phyloP scores from a whole-genome alignment of 2,888 invertebrate genomes.

The Steinernema scapterisci region DNA sequence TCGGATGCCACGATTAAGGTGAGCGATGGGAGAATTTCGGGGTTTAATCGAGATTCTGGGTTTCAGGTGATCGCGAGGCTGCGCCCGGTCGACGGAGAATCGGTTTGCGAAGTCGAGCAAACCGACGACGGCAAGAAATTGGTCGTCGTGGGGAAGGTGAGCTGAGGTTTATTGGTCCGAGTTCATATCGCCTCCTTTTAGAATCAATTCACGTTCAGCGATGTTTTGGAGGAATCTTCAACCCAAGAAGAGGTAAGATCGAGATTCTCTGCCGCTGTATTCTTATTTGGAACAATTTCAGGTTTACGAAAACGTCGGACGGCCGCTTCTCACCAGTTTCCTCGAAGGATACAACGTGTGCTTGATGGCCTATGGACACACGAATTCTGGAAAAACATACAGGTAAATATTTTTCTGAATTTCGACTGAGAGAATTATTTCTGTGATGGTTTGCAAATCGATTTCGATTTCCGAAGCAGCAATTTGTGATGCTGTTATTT shows the following conservation, averaged over 20 bases:
- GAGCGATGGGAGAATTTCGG: neutral
- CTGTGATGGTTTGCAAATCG: too few species aligned
- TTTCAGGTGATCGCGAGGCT: constrained; percentile 13
- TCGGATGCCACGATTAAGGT: constrained; percentile 1
- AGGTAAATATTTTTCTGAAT: neutral
- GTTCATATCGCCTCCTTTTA: neutral
- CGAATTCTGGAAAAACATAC: constrained; percentile 2
- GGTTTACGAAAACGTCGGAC: constrained; percentile 1
- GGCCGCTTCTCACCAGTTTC: neutral
- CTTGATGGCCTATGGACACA: constrained; percentile 17
- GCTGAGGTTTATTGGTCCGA: neutral
- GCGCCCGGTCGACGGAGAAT: neutral
- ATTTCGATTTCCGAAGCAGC: too few species aligned
- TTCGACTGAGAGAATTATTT: too few species aligned
- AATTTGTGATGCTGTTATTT: neutral
- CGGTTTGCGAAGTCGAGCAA: neutral
- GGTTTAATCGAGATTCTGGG: neutral
- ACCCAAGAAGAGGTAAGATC: neutral
- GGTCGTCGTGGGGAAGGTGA: neutral
- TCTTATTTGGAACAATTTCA: neutral
- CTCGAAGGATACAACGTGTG: constrained; percentile 21
- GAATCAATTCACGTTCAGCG: constrained; percentile 15
- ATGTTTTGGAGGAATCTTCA: neutral
- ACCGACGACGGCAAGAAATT: neutral
- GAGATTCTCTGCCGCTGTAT: neutral